These are phyloP conservation scores for Boloria selene DNA, from an alignment of 2,888 invertebrate species.

Conservation along the genomic window DNA sequence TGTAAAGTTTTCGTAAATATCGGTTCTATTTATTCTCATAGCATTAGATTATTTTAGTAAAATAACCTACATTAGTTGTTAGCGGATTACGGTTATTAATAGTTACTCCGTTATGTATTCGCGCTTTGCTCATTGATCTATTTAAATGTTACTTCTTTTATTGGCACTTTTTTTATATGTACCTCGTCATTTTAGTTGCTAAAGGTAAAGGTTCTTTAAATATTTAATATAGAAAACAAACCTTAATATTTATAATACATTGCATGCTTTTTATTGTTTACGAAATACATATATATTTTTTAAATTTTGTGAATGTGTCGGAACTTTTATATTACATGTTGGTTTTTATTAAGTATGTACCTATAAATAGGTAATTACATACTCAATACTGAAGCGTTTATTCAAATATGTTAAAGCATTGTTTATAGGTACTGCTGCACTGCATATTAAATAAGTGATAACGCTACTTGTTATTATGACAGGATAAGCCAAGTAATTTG, in stretches of 20 bases:
- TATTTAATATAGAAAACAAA: background rate
- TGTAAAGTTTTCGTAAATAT: background rate
- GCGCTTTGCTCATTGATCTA: slow-evolving; percentile 33
- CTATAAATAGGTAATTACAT: no score
- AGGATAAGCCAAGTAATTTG: slow-evolving; percentile 20
- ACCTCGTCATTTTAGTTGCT: slow-evolving; percentile 25
- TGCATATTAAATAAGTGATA: slow-evolving; percentile 19
- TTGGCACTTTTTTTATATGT: slow-evolving; percentile 25
- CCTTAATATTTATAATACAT: background rate
- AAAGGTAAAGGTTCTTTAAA: slow-evolving; percentile 29
- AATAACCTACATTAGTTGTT: slow-evolving; percentile 15
- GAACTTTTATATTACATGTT: no score
- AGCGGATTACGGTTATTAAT: slow-evolving; percentile 31
- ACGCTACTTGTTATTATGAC: slow-evolving; percentile 8
- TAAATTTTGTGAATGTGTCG: no score
- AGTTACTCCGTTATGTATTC: slow-evolving; percentile 31
- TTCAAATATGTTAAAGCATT: background rate
- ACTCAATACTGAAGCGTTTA: no score
- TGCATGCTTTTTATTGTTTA: background rate
- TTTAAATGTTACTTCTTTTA: slow-evolving; percentile 28
- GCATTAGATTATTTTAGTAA: slow-evolving; percentile 8
- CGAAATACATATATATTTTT: no score
- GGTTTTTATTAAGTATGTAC: no score
- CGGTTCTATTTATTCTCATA: background rate
- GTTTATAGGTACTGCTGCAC: slow-evolving; percentile 1